Evolutionary conservation across 2,888 invertebrate species (phyloP), one percentile per base, ranked within the genome.

Genomic region (Metallyticus violacea): DNA sequence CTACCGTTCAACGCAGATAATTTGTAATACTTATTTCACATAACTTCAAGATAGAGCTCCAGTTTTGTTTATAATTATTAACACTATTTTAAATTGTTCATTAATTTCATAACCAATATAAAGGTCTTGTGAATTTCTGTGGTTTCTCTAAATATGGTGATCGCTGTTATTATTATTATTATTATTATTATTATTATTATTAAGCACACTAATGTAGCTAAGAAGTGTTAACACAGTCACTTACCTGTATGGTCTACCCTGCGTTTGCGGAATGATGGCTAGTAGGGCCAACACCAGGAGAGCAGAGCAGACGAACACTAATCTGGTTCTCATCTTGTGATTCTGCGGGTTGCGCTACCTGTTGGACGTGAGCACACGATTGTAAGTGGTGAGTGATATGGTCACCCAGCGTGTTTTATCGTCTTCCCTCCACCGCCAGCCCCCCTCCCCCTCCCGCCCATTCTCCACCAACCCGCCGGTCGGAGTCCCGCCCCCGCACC

Each of bases 191-290:
- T 25, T 78, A 25, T 78, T n/a, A 78, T 78, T 78, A 78, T 78
- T n/a, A 78, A 6, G 7, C 15, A 9, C 76, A 15, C 76, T 62
- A n/a, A 62, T 9, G 7, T 62, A 62, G 7, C 7, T 62, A 62
- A 62, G 7, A 62, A 62, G 15, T 62, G 9, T 9, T n/a, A 29
- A 22, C 15, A 30, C 5, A 7, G 27, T 29, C 76, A n/a, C 85
- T 40, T 62, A 85, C 85, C 85, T 85, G 27, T 79, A 79, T 0
- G 85, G 85, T 26, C 85, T 85, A 3, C 62, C 85, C 25, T 85
- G 79, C 1, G 85, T 79, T 26, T 79, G 79, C 22, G 79, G 79
- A 9, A 85, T n/a, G 27, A 40, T 30, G 22, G 22, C 40, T 7
- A 85, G 62, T 1, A 85, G 29, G 15, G 85, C 79, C 7, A 79